Conservation (phyloP, 1,140 invertebrate genomes). For the Whitmania pigra region DNA sequence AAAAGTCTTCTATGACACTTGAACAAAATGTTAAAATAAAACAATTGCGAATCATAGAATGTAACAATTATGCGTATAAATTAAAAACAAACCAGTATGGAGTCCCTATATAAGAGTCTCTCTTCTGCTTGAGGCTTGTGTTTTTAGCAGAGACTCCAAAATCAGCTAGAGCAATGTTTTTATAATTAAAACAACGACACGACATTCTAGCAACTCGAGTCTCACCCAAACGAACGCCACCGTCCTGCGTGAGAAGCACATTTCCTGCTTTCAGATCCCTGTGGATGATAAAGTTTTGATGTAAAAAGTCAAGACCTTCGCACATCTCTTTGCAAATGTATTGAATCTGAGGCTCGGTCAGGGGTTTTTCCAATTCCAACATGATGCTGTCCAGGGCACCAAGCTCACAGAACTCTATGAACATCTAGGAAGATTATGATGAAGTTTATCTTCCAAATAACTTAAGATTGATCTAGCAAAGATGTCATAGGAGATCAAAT, state of each 20-base stretch:
- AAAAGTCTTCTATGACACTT: too few relatives aligned
- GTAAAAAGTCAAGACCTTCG: conserved; percentile 59
- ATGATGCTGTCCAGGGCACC: conserved; percentile 96
- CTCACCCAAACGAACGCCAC: conserved; percentile 87
- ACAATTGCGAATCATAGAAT: too few relatives aligned
- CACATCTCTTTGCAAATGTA: conserved; percentile 84
- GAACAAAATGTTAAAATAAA: too few relatives aligned
- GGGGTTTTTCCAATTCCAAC: conserved; percentile 87
- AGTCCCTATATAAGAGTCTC: conserved; percentile 95
- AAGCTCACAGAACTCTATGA: conserved; percentile 95
- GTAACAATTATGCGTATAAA: neutral
- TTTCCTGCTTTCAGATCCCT: conserved; percentile 96
- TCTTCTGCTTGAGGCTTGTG: conserved; percentile 83
- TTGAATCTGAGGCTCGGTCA: conserved; percentile 84
- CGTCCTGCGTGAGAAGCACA: conserved; percentile 83
- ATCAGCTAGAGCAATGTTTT: conserved; percentile 62
- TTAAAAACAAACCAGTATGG: conserved; percentile 50
- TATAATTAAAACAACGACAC: neutral
- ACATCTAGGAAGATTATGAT: conserved; percentile 54
- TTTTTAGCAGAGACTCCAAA: conserved; percentile 99
- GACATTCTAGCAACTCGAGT: neutral
- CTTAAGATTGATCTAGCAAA: too few relatives aligned
- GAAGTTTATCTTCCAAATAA: too few relatives aligned
- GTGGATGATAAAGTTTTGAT: conserved; percentile 83
- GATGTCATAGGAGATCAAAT: neutral